Base-by-base conservation (phyloP, 2,113 vertebrate species). In the Stigmatopora nigra region DNA sequence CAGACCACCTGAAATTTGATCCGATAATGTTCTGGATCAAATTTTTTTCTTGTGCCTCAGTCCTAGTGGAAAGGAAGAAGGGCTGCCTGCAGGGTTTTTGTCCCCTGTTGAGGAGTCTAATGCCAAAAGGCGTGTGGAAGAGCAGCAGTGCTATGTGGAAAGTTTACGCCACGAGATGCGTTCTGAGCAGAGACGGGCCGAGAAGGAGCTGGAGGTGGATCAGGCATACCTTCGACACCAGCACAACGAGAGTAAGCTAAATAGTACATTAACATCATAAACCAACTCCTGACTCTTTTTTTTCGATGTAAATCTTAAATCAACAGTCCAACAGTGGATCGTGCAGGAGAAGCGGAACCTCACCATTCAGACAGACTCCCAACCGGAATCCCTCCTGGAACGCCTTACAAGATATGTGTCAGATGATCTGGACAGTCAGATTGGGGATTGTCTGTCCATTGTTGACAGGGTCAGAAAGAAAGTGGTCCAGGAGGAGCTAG, bases 291-390 rank as follows among this genome's bases (percentile, higher is more conserved):
- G 56, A 38, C 15, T n/a, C n/a, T 3, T 17, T 58, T 36, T 14
- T n/a, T n/a, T 31, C 14, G 68, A 31, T 41, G 10, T 64, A 0
- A 58, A 51, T 71, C 19, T 89, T 77, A 78, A 35, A 14, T 84
- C 88, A 73, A 63, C 82, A 99, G 97, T 94, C 77, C 88, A 93
- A 68, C 91, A 91, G 87, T 93, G 93, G 93, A 90, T 95, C 72
- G 68, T 92, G 46, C 88, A 88, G 79, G 92, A 95, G 84, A 92
- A 91, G 59, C 87, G 85, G 67, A 88, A 73, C n/a, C 78, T 84
- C 16, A 90, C 88, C 31, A 79, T 88, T 68, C 93, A 94, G 63
- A 92, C 92, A 20, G 94, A 94, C 35, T 19, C 78, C 11, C 38
- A 75, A 0, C 75, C 72, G 3, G 61, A 48, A 20, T 58, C 74